Evolutionary conservation across 2,113 vertebrate genomes (phyloP), one percentile per base, ranked within the genome.

Genomic region (Hippocampus mohnikei): DNA sequence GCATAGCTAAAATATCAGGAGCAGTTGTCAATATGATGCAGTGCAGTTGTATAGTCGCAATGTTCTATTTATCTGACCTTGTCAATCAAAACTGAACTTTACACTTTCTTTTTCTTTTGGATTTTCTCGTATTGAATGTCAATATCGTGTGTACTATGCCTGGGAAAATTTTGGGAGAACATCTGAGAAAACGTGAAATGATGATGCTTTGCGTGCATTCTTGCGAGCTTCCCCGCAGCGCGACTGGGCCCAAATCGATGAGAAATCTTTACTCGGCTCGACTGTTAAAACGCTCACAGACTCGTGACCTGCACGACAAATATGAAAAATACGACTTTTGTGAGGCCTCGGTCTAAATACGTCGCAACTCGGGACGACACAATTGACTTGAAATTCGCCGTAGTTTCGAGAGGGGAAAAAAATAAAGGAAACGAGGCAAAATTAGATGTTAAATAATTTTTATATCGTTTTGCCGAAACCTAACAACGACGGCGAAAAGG

Each of bases 171-270:
- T 29, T 59, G 25, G 5, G 3, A 16, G 25, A 59, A 59, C 18
- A 58, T 27, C 12, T 2, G 55, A 3, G 27, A 60, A 27, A 27
- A 13, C 10, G 27, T 58, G 25, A 27, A 27, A 58, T 27, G 55
- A 12, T 15, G 55, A 8, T 33, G 5, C 21, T 42, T 27, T 46
- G 63, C 23, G 63, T 25, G 23, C 63, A 65, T 65, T 65, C 42
- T 65, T 65, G n/a, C 13, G 21, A 42, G 63, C n/a, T 65, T 65
- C 63, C 63, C 63, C 4, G 63, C 63, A 46, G 63, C 13, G 41
- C 23, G 3, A 8, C n/a, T 27, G 7, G 63, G 63, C 41, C 63
- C 63, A 15, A 60, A 65, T 65, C 41, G 63, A 65, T 65, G 63
- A 41, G 8, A 46, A 65, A 65, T 12, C 63, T 44, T 44, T 27